Conservation (phyloP, 2,797 vertebrate genomes). For the Protonibea diacanthus region DNA sequence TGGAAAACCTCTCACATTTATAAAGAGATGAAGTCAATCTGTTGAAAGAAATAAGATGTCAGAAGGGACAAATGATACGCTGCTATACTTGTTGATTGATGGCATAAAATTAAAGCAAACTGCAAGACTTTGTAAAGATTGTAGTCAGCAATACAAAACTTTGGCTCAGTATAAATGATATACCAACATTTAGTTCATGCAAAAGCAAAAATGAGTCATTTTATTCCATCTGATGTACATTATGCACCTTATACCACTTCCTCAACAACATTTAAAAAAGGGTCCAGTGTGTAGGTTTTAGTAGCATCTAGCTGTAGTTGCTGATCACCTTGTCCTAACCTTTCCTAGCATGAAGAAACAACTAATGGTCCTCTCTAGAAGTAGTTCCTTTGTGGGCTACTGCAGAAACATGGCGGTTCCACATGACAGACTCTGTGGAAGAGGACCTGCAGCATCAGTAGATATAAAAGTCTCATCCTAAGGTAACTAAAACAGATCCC, state of each 20-base stretch:
- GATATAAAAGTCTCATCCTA: no score
- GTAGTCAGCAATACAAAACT: background rate
- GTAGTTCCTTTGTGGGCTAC: no score
- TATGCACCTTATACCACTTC: background rate
- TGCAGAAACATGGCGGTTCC: no score
- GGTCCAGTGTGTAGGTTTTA: no score
- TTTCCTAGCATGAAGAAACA: no score
- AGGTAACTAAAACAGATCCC: no score
- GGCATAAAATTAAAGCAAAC: constrained; percentile 22
- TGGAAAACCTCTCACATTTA: constrained; percentile 54
- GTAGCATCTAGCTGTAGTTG: no score
- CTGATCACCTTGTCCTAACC: no score
- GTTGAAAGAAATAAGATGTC: constrained; percentile 15
- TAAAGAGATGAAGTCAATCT: constrained; percentile 41
- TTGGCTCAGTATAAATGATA: background rate
- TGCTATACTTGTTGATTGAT: constrained; percentile 3
- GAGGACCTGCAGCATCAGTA: no score
- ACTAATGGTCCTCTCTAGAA: no score
- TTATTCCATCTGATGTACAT: background rate
- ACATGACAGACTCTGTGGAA: no score
- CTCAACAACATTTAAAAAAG: no score
- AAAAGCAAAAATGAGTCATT: background rate
- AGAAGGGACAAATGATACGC: constrained; percentile 7
- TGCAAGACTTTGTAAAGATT: constrained; percentile 12
- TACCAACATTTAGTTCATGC: background rate